Evolutionary conservation across 2,888 invertebrate genomes (phyloP), one percentile per base, ranked within the genome.

Genomic region (Brachyopa scutellaris): DNA sequence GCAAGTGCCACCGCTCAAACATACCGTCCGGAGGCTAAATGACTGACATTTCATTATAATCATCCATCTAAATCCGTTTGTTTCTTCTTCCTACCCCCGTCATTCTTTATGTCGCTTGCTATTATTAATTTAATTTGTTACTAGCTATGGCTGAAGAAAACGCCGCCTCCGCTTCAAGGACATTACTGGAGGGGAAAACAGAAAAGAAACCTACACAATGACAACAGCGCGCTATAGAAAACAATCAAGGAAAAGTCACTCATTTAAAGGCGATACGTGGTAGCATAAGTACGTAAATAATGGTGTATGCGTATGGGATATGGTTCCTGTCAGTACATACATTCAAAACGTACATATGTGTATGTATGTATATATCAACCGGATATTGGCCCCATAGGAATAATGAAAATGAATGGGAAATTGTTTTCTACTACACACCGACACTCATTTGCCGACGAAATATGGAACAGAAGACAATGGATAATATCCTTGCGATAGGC

Each of bases 391-490:
- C 49, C 13, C 40, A 47, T 55, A 61, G 47, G 69, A 55, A 70
- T 55, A 76, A 77, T 62, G 45, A 77, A 66, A 62, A 69, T 70
- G 17, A 70, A 62, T 47, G 29, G 47, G 40, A 77, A 69, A 77
- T 70, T 70, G 69, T 45, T 77, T 77, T 62, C 55, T 7, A 36
- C 21, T 49, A 42, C 19, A 5, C 9, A 23, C 47, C 36, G 19
- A 45, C 17, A 13, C n/a, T 15, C 23, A 33, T 36, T 47, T 45
- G 21, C 11, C 19, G n/a, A 7, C 13, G 19, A 45, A 9, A 45
- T n/a, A 45, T 4, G n/a, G 13, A 31, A 26, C 8, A 23, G 26
- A 13, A 23, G 33, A 21, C 8, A 8, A 40, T 26, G 49, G 13
- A 36, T n/a, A n/a, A n/a, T 33, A 23, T 45, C 33, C 42, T 45